phyloP scores from a whole-genome alignment of 1,140 invertebrate genomes.

The Spodoptera litura region DNA sequence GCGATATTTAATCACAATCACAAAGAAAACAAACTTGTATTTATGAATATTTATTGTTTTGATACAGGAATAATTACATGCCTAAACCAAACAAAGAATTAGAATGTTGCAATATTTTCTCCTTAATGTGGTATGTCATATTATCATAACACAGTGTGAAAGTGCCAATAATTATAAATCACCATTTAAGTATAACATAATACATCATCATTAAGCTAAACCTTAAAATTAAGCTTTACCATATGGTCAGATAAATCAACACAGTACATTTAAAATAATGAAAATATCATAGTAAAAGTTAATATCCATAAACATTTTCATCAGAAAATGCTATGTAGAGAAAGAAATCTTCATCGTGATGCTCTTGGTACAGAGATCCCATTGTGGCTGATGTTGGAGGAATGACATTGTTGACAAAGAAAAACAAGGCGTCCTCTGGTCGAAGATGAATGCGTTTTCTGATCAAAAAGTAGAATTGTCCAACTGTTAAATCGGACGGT shows the following conservation, averaged over 20 bases:
- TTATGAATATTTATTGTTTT: conserved; percentile 72
- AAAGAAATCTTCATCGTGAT: conserved; percentile 99
- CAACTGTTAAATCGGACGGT: conserved; percentile 99
- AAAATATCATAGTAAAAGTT: conserved; percentile 60
- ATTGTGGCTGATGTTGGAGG: conserved; percentile 99
- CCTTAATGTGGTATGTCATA: conserved; percentile 59
- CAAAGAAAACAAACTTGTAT: conserved; percentile 54
- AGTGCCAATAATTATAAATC: conserved; percentile 69
- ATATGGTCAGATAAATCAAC: conserved; percentile 73
- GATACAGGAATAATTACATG: conserved; percentile 77
- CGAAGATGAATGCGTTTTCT: conserved; percentile 98
- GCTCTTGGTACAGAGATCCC: conserved; percentile 99
- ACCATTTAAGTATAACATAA: conserved; percentile 73
- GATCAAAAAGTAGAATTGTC: conserved; percentile 99
- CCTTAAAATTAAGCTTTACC: conserved; percentile 78
- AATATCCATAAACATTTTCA: conserved; percentile 98
- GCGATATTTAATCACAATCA: background rate
- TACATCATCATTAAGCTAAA: conserved; percentile 82
- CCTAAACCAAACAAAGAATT: conserved; percentile 78
- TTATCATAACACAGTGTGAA: conserved; percentile 71
- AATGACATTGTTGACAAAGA: conserved; percentile 99
- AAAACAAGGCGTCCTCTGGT: conserved; percentile 99
- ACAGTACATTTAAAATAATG: conserved; percentile 64
- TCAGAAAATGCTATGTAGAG: conserved; percentile 99
- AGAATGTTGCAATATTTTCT: conserved; percentile 72